A percentile compares a stretch with the other conserved stretches of the same genome.
Evolutionary conservation across 2,888 invertebrate genomes (phyloP).

Genomic region (Hesperia comma): DNA sequence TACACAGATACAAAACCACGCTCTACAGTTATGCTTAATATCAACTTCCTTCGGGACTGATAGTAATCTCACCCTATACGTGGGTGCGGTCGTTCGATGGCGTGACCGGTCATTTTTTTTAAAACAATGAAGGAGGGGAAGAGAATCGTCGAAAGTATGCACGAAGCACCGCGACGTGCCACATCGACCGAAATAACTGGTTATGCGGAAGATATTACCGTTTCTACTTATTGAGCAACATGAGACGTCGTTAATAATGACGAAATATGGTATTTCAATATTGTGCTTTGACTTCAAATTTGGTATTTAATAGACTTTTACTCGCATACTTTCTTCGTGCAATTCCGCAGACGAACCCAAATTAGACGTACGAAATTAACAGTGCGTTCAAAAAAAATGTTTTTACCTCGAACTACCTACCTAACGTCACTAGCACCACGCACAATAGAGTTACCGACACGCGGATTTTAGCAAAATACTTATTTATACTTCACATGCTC

Average conservation of each 20-base stretch:
- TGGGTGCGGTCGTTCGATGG: neutral
- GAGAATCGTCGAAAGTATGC: neutral
- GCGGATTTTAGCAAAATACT: too few relatives aligned
- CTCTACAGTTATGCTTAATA: neutral
- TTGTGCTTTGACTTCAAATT: constrained; percentile 6
- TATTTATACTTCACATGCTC: too few relatives aligned
- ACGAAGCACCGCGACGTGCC: constrained; percentile 14
- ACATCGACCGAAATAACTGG: constrained; percentile 30
- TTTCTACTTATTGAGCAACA: constrained; percentile 26
- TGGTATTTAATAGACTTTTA: neutral
- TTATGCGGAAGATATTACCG: constrained; percentile 31
- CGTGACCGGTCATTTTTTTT: constrained; percentile 9
- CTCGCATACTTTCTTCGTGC: too few relatives aligned
- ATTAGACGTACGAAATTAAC: neutral
- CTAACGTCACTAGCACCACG: too few relatives aligned
- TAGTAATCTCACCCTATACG: neutral
- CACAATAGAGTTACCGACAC: too few relatives aligned
- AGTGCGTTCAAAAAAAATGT: neutral
- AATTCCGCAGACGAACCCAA: neutral
- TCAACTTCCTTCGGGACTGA: constrained; percentile 2
- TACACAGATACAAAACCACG: constrained; percentile 1
- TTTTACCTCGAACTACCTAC: neutral
- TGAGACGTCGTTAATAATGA: constrained; percentile 18
- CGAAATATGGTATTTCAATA: constrained; percentile 15
- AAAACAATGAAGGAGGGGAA: constrained; percentile 21